Base-by-base conservation (phyloP, 2,113 vertebrate genomes). In the Mirza zaza region DNA sequence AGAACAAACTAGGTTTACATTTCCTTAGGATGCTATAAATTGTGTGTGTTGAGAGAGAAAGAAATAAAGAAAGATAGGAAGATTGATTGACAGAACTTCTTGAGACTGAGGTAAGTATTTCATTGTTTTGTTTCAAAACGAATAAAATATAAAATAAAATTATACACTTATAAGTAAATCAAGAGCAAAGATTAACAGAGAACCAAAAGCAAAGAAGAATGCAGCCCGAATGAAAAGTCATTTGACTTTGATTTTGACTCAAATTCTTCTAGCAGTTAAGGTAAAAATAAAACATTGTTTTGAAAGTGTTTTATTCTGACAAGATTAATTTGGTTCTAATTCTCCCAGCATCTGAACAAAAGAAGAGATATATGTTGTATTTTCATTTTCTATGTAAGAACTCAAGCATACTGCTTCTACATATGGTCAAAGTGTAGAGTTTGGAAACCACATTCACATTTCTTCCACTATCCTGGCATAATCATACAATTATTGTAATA, bases 311-410 rank as follows among this genome's bases (percentile, higher is more conserved):
- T 59, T 11, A 76, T 71, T 93, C 20, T 89, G 75, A 94, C 25
- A 93, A 39, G 20, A 96, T 88, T 70, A 85, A 50, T 95, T 93
- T 87, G 11, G 17, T 89, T 97, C 68, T 70, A 76, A 61, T 95
- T 84, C 42, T 76, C 29, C 20, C 7, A 76, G 50, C 8, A 57
- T 77, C 45, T 45, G 52, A 93, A n/a, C 25, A 76, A 95, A 89
- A 83, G n/a, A 91, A 86, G 12, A 63, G 36, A 57, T 50, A 11
- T 76, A 57, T 81, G 2, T n/a, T 91, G 25, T 36, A 55, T 96
- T 91, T 97, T 96, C 7, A 91, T 89, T 82, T 95, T 94, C 50
- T 42, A 65, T 94, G 45, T 84, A 83, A 75, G 59, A 92, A 65
- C n/a, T 70, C 29, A 89, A 93, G 11, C 68, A 36, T 75, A 65